These are phyloP conservation scores for Bovichtus diacanthus DNA, from an alignment of 2,797 vertebrate genomes.

Conservation along the genomic window DNA sequence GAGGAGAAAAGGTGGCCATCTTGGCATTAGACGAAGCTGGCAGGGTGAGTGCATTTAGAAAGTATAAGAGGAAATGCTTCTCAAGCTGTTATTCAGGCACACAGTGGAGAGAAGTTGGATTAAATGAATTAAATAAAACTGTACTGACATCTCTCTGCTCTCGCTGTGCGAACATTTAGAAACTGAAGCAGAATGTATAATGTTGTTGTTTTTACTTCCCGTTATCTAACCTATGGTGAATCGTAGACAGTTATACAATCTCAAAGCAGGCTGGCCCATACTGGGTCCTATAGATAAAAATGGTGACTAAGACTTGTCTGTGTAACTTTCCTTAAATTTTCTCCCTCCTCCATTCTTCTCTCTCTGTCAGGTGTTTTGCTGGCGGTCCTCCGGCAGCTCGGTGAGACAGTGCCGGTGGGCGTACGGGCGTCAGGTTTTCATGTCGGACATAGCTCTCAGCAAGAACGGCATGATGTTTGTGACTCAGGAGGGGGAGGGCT, in stretches of 20 bases:
- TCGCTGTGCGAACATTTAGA: not conserved
- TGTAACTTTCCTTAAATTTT: conserved; percentile 27
- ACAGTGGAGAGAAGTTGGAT: not conserved
- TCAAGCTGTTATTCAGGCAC: not conserved
- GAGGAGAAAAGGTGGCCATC: conserved; percentile 90
- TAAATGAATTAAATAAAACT: conserved; percentile 2
- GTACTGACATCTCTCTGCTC: not conserved
- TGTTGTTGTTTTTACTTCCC: conserved; percentile 40
- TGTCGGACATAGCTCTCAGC: conserved; percentile 94
- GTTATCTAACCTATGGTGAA: conserved; percentile 53
- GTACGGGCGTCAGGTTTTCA: conserved; percentile 94
- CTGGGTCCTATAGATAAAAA: conserved; percentile 35
- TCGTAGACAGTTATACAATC: conserved; percentile 44
- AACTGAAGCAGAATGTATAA: conserved; percentile 4
- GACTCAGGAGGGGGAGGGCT: conserved; percentile 95
- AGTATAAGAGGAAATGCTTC: not conserved
- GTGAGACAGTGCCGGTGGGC: conserved; percentile 95
- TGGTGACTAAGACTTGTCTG: conserved; percentile 54
- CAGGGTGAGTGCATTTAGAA: conserved; percentile 83
- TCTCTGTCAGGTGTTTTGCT: conserved; percentile 92
- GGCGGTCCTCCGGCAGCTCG: conserved; percentile 89
- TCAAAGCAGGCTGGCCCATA: conserved; percentile 19
- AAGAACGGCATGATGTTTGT: conserved; percentile 93
- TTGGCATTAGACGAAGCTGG: conserved; percentile 94
- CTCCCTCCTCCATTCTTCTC: conserved; percentile 9